Base-by-base conservation (phyloP, 2,797 vertebrate genomes). In the Sebastes baramenuke region DNA sequence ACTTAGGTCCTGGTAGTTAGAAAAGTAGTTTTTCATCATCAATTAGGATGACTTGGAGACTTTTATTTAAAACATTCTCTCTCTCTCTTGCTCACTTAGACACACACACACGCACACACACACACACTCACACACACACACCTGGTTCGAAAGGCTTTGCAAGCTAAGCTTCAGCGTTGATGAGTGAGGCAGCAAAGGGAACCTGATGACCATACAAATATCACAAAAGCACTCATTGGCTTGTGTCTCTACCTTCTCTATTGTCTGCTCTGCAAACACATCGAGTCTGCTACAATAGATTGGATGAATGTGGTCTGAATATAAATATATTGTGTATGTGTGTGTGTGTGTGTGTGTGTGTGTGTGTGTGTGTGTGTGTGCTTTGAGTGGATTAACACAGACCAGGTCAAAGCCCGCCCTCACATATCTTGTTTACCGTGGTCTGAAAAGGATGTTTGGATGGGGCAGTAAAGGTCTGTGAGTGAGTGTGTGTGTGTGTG, bases 131-230 rank as follows among this genome's bases (percentile, higher is more conserved):
- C 32, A 0, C 32, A 34, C 34, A 34, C 64, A 74, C 77, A 75
- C 38, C n/a, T 79, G 78, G 58, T 72, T 46, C 52, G 14, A 75
- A 68, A 84, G 61, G 73, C 64, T 79, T 42, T 72, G 56, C 54
- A 27, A 66, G 60, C 56, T 81, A n/a, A 14, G 14, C 61, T 77
- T 80, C 30, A 76, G 49, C 82, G 55, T 65, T 92, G 83, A 92
- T 91, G 72, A 87, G 83, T 60, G 81, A 85, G 75, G 73, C 27
- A 70, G 68, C 78, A 54, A 38, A 85, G 77, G 52, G 67, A 87
- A 68, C 67, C 71, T 88, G 91, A 86, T 81, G 78, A 89, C 78
- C 82, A 88, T 85, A 90, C 86, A 88, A 85, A 92, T 89, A 86
- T 76, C 89, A 64, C 59, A 30, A 52, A 88, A 83, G 80, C 32